Percentiles rank a stretch among this genome's conserved stretches.
Conservation (phyloP, 2,888 invertebrate genomes). For the Conomelus anceps region DNA sequence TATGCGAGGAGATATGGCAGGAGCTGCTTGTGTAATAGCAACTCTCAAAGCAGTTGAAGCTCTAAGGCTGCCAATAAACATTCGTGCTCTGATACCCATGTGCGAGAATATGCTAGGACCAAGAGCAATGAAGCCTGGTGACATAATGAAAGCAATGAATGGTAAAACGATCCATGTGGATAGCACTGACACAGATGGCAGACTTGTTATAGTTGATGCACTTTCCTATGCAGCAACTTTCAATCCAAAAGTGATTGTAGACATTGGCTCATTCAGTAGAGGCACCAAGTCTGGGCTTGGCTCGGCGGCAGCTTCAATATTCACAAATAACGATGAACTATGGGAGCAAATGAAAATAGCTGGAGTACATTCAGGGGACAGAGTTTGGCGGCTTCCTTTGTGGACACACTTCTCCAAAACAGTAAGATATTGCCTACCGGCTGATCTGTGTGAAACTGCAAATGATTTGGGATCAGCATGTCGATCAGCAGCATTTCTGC, state of each 20-base stretch:
- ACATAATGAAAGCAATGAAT: conserved; percentile 65
- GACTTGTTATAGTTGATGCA: conserved; percentile 73
- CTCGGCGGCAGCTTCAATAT: conserved; percentile 62
- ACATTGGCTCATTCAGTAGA: conserved; percentile 72
- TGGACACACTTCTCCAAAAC: conserved; percentile 16
- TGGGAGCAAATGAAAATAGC: conserved; percentile 62
- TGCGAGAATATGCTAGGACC: conserved; percentile 77
- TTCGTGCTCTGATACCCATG: conserved; percentile 66
- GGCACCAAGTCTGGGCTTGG: conserved; percentile 59
- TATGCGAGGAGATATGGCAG: conserved; percentile 82
- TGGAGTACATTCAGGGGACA: conserved; percentile 64
- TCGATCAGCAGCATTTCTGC: background rate
- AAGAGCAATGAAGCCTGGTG: conserved; percentile 70
- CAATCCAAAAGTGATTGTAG: conserved; percentile 64
- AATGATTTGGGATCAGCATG: background rate
- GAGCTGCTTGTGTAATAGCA: conserved; percentile 70
- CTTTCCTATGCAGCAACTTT: conserved; percentile 69
- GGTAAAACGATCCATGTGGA: conserved; percentile 69
- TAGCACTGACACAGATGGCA: conserved; percentile 71
- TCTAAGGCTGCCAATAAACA: conserved; percentile 62
- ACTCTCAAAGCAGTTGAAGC: conserved; percentile 62
- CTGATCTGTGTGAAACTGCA: background rate
- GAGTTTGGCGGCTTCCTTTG: conserved; percentile 77
- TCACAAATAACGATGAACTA: conserved; percentile 61
- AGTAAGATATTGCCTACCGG: background rate